Evolutionary conservation across 2,113 vertebrate species (phyloP).

Genomic region (Notothenia rossii): DNA sequence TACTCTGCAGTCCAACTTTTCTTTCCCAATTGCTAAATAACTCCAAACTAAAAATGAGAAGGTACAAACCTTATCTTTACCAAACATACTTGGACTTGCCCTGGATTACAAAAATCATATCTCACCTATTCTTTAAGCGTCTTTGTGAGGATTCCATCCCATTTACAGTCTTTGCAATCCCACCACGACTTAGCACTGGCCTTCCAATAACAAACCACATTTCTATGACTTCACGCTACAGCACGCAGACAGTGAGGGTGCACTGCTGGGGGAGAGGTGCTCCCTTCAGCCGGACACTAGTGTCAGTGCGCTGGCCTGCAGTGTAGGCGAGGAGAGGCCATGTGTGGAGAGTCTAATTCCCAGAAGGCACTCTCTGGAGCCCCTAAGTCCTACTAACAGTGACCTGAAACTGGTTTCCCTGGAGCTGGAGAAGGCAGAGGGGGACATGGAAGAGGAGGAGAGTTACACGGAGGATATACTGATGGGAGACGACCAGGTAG

Average conservation of each 20-base stretch:
- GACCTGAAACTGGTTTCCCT: constrained; percentile 67
- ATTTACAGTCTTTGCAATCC: constrained; percentile 55
- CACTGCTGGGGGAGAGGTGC: constrained; percentile 84
- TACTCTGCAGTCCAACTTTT: constrained; percentile 35
- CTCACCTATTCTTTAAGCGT: constrained; percentile 60
- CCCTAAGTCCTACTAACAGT: constrained; percentile 71
- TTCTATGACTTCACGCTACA: constrained; percentile 84
- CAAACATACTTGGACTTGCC: constrained; percentile 23
- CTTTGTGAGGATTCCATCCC: constrained; percentile 46
- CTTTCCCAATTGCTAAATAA: constrained; percentile 35
- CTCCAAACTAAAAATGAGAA: constrained; percentile 17
- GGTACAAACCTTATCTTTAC: constrained; percentile 31
- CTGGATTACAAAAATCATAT: constrained; percentile 46
- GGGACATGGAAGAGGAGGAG: constrained; percentile 64
- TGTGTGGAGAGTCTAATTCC: constrained; percentile 72
- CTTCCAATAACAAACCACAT: constrained; percentile 74
- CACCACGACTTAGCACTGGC: constrained; percentile 57
- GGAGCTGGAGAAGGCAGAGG: constrained; percentile 68
- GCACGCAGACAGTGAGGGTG: constrained; percentile 90
- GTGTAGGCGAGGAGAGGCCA: constrained; percentile 74
- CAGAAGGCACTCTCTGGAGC: constrained; percentile 79
- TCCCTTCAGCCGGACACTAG: constrained; percentile 75
- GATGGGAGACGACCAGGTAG: constrained; percentile 94
- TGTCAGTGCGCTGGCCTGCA: constrained; percentile 72
- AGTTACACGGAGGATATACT: constrained; percentile 88